phyloP scores from a whole-genome alignment of 2,113 vertebrate genomes.

The Paradoxurus hermaphroditus region DNA sequence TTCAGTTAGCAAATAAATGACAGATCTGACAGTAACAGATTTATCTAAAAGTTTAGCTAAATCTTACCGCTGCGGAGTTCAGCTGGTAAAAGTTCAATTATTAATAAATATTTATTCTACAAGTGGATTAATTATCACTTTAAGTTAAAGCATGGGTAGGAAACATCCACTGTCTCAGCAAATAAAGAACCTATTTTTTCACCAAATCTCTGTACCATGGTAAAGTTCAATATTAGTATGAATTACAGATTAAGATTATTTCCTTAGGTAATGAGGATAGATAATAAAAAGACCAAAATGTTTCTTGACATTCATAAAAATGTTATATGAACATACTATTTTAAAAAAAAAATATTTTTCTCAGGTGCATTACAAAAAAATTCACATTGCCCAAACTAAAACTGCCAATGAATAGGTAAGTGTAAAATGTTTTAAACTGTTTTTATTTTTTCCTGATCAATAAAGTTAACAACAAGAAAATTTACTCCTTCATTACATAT shows the following conservation, averaged over 20 bases:
- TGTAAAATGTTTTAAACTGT: neutral
- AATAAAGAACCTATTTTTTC: neutral
- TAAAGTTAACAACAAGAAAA: constrained; percentile 31
- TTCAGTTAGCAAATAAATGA: constrained; percentile 37
- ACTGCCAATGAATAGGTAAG: neutral
- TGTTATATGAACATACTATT: neutral
- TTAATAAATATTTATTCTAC: neutral
- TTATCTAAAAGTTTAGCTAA: constrained; percentile 10
- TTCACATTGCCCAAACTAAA: constrained; percentile 36
- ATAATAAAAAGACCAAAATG: neutral
- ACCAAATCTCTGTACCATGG: neutral
- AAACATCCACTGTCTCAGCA: constrained; percentile 10
- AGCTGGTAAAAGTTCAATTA: neutral
- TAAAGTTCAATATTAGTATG: neutral
- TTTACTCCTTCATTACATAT: neutral
- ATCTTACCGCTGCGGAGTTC: neutral
- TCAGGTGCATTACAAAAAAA: constrained; percentile 19
- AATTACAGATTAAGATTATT: neutral
- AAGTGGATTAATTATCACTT: neutral
- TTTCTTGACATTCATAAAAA: neutral
- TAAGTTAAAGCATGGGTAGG: neutral
- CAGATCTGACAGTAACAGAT: neutral
- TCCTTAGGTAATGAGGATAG: neutral
- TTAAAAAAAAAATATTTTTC: neutral
- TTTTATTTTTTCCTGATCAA: neutral